A percentile compares a stretch with the other conserved stretches of the same genome.
These are phyloP conservation scores for Caenorhabditis zanzibari DNA, from an alignment of 2,888 invertebrate species.

Conservation along the genomic window DNA sequence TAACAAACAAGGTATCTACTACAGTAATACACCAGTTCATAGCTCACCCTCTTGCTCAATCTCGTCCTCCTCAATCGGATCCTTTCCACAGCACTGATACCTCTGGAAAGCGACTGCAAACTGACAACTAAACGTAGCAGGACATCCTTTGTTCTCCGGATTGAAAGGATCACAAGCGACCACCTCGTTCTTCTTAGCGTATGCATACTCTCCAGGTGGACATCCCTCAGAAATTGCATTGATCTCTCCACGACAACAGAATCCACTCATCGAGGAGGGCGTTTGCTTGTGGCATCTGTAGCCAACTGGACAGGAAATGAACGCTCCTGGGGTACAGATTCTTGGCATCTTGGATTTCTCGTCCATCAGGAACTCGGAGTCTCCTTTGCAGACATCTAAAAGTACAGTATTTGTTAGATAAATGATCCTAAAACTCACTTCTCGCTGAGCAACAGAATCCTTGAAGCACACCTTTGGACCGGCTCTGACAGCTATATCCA, in stretches of 20 bases:
- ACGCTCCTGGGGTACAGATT: constrained; percentile 80
- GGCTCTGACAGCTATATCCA: constrained; percentile 78
- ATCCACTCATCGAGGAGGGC: constrained; percentile 70
- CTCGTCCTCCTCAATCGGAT: constrained; percentile 79
- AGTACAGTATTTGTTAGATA: too few species aligned
- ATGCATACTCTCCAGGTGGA: constrained; percentile 80
- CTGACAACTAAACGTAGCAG: constrained; percentile 74
- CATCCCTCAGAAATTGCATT: constrained; percentile 81
- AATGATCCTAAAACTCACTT: constrained; percentile 63
- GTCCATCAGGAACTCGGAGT: constrained; percentile 78
- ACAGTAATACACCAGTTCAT: too few species aligned
- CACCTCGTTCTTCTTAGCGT: constrained; percentile 73
- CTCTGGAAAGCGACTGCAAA: constrained; percentile 79
- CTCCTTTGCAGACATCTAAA: constrained; percentile 77
- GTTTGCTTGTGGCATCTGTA: constrained; percentile 76
- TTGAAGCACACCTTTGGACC: constrained; percentile 77
- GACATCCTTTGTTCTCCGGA: constrained; percentile 77
- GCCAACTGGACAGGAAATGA: constrained; percentile 78
- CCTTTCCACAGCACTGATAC: constrained; percentile 82
- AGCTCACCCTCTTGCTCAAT: constrained; percentile 72
- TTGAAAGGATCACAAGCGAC: constrained; percentile 82
- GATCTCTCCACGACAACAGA: constrained; percentile 80
- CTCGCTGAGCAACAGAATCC: constrained; percentile 80
- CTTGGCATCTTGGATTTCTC: constrained; percentile 80
- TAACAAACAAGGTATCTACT: too few species aligned